Evolutionary conservation across 2,113 vertebrate genomes (phyloP).

Genomic region (Festucalex cinctus): DNA sequence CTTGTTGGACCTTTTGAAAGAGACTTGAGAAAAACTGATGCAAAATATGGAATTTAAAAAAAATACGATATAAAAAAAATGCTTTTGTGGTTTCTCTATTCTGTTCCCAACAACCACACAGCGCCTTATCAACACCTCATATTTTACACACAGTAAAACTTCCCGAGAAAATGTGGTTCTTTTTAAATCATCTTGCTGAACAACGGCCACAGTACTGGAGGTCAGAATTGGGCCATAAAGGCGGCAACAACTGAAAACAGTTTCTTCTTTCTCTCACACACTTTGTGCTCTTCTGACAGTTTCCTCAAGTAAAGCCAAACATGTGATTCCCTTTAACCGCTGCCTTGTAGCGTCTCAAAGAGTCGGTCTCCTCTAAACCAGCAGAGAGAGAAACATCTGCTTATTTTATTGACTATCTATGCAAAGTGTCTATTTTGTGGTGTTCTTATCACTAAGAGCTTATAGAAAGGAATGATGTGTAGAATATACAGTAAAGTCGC

Average conservation of each 20-base stretch:
- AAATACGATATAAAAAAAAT: constrained; percentile 29
- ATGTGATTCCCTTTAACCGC: constrained; percentile 63
- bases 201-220: constrained; percentile 1
- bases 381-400: constrained; percentile 25
- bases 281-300: constrained; percentile 43
- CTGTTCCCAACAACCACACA: constrained; percentile 11
- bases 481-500: neutral
- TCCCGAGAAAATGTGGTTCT: constrained; percentile 47
- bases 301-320: constrained; percentile 65
- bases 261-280: constrained; percentile 29
- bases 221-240: constrained; percentile 22
- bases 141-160: constrained; percentile 54
- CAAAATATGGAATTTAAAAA: constrained; percentile 26
- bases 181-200: constrained; percentile 26
- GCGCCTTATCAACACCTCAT: constrained; percentile 48
- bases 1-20: constrained; percentile 46
- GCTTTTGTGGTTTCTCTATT: constrained; percentile 10
- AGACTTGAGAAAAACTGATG: constrained; percentile 42
- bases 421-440: constrained; percentile 49
- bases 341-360: constrained; percentile 45
- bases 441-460: constrained; percentile 20
- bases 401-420: constrained; percentile 57
- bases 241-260: constrained; percentile 41
- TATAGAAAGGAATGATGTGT: neutral
- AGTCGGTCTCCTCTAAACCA: constrained; percentile 9